A percentile compares a stretch with the other conserved stretches of the same genome.
These are phyloP conservation scores for Leptopilina clavipes DNA, from an alignment of 1,140 invertebrate species.

Conservation along the genomic window DNA sequence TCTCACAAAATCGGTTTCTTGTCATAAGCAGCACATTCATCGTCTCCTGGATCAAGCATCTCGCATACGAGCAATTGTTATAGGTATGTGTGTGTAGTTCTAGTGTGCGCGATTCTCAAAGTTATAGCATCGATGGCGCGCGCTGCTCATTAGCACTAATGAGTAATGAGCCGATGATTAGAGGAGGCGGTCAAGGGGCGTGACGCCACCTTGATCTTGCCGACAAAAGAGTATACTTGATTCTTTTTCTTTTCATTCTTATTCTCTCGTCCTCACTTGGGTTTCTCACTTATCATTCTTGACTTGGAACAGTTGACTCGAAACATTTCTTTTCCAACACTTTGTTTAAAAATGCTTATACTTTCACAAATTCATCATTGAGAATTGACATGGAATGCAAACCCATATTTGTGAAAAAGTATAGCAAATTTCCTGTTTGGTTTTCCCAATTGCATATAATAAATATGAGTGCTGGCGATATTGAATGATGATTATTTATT, in stretches of 20 bases:
- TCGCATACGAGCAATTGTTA: conserved; percentile 46
- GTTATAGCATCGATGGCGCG: conserved; percentile 57
- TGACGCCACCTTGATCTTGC: conserved; percentile 71
- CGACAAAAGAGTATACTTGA: conserved; percentile 56
- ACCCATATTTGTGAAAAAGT: too few relatives aligned
- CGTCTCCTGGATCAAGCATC: conserved; percentile 50
- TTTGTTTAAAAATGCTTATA: too few relatives aligned
- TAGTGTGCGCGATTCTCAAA: conserved; percentile 5
- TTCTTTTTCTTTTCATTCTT: conserved; percentile 39
- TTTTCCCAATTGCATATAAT: too few relatives aligned
- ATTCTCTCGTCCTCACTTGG: conserved; percentile 39
- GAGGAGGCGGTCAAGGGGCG: conserved; percentile 73
- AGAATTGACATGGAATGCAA: too few relatives aligned
- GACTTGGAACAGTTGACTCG: background rate
- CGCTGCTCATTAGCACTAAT: conserved; percentile 74
- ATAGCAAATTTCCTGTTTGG: too few relatives aligned
- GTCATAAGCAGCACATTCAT: background rate
- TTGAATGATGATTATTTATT: conserved; percentile 41
- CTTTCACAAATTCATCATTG: too few relatives aligned
- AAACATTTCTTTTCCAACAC: conserved; percentile 1
- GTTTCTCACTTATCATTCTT: conserved; percentile 10
- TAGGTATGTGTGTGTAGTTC: conserved; percentile 46
- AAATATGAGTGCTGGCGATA: too few relatives aligned
- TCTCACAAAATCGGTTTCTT: background rate
- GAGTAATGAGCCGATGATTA: conserved; percentile 75